phyloP scores from a whole-genome alignment of 2,888 invertebrate genomes.

The Lasioglossum zephyrum region DNA sequence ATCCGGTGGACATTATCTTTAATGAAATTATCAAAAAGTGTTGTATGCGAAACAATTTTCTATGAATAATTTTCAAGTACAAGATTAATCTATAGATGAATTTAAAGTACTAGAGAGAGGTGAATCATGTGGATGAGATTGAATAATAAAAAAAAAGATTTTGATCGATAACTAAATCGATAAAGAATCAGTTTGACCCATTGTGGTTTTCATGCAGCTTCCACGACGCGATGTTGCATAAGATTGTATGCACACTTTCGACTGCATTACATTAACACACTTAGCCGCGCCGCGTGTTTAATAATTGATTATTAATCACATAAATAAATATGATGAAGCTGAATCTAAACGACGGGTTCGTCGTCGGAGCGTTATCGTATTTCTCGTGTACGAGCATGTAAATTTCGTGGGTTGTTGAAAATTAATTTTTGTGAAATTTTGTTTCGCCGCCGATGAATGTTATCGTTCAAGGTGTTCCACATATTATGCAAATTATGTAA shows the following conservation, averaged over 20 bases:
- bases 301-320: not conserved
- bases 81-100: too few species aligned
- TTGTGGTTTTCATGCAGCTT: not conserved
- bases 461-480: constrained; percentile 5
- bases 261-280: not conserved
- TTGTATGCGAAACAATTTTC: too few species aligned
- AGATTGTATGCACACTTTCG: not conserved
- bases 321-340: not conserved
- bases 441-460: not conserved
- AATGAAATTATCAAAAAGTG: too few species aligned
- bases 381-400: not conserved
- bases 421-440: not conserved
- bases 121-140: not conserved
- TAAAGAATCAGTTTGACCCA: not conserved
- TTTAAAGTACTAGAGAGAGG: not conserved
- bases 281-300: not conserved
- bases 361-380: not conserved
- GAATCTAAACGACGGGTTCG: not conserved
- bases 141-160: not conserved
- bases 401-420: not conserved
- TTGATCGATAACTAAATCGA: not conserved
- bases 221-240: not conserved
- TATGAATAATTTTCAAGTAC: too few species aligned
- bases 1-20: not conserved
- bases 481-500: not conserved